These are phyloP conservation scores for Numida meleagris DNA, from an alignment of 2,113 vertebrate genomes.

Conservation along the genomic window DNA sequence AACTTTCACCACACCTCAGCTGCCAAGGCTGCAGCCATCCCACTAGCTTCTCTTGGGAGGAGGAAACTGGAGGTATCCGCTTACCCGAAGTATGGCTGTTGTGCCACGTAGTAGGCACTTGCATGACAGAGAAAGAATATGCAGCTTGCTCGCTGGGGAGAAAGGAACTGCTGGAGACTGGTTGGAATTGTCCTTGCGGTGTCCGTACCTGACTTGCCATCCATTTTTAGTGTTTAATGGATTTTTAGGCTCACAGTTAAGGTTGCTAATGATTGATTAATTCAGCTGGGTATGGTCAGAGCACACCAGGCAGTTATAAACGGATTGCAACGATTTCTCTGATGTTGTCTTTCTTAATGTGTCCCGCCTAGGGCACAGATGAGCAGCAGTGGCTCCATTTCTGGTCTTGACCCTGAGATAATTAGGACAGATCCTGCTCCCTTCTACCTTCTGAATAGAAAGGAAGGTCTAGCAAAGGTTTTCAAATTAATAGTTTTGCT, in stretches of 20 bases:
- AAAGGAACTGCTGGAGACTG: not conserved
- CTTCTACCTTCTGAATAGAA: not conserved
- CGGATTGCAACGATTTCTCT: not conserved
- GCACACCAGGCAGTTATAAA: not conserved
- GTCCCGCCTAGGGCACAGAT: not conserved
- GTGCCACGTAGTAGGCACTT: accelerated
- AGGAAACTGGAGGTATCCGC: not conserved
- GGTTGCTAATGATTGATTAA: slow-evolving; percentile 31
- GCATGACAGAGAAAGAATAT: accelerated
- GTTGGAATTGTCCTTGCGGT: not conserved
- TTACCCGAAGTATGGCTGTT: not conserved
- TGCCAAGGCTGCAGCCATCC: not conserved
- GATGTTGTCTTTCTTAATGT: not conserved
- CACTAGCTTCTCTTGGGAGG: not conserved
- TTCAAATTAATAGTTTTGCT: not conserved
- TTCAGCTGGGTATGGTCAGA: not conserved
- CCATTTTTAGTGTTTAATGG: not conserved
- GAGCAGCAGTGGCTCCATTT: not conserved
- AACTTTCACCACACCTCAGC: accelerated
- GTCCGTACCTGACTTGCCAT: not conserved
- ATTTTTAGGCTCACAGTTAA: slow-evolving; percentile 8
- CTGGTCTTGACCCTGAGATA: not conserved
- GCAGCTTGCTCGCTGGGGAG: not conserved
- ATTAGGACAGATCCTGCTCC: not conserved
- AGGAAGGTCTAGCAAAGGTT: not conserved